Evolutionary conservation across 2,797 vertebrate species (phyloP).

Genomic region (Eremophila alpestris): DNA sequence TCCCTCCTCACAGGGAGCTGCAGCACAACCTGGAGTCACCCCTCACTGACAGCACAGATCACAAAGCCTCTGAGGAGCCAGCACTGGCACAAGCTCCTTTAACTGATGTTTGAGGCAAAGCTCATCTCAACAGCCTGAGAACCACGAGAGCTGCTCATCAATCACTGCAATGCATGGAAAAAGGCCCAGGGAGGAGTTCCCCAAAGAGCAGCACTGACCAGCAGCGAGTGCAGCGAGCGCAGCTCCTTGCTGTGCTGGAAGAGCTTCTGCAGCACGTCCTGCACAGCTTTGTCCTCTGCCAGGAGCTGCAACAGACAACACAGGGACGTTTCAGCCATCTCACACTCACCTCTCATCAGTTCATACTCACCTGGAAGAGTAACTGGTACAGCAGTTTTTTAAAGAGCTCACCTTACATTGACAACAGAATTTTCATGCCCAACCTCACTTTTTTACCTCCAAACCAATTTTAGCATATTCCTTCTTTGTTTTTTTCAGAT

Average conservation of each 20-base stretch:
- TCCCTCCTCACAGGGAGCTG: neutral
- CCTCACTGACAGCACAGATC: neutral
- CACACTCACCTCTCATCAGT: neutral
- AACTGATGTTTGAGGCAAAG: neutral
- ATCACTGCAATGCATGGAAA: neutral
- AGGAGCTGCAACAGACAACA: conserved; percentile 71
- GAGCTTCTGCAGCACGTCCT: conserved; percentile 82
- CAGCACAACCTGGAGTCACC: neutral
- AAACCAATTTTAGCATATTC: too few relatives aligned
- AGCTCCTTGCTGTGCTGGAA: conserved; percentile 87
- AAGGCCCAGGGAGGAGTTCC: too few relatives aligned
- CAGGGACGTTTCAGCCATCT: neutral
- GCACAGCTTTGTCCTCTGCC: conserved; percentile 80
- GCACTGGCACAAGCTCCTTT: accelerated
- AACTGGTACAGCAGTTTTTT: too few relatives aligned
- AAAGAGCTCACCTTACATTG: neutral
- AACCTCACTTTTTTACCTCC: neutral
- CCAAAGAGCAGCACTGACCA: conserved; percentile 67
- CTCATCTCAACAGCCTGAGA: neutral
- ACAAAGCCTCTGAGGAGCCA: neutral
- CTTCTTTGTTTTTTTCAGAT: too few relatives aligned
- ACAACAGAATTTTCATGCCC: neutral
- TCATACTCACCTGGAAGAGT: neutral
- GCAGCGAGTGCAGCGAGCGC: conserved; percentile 83
- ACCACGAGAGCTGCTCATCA: accelerated